phyloP scores from a whole-genome alignment of 2,797 vertebrate species.

The Hippopotamyrus pictus region DNA sequence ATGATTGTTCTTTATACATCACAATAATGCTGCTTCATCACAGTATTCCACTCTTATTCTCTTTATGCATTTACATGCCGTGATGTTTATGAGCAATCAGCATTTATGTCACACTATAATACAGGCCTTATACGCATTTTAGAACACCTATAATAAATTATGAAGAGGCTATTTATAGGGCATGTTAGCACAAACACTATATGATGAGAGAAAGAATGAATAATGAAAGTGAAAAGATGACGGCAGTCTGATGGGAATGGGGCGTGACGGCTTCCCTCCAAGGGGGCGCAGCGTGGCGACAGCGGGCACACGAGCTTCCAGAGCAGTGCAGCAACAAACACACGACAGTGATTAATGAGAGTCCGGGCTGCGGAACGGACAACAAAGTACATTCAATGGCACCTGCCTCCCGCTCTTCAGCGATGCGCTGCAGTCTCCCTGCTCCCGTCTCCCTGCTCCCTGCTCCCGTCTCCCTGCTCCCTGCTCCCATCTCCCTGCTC shows the following conservation, averaged over 20 bases:
- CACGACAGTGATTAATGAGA: background rate
- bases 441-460: too few relatives aligned
- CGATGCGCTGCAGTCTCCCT: background rate
- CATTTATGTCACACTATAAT: background rate
- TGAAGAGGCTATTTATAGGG: background rate
- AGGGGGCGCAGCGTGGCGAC: background rate
- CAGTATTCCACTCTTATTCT: background rate
- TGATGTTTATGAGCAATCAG: background rate
- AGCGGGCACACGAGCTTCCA: background rate
- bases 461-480: too few relatives aligned
- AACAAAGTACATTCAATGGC: background rate
- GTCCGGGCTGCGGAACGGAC: background rate
- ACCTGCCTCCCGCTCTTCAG: background rate
- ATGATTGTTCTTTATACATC: background rate
- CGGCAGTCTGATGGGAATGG: background rate
- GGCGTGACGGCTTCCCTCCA: background rate
- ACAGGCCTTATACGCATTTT: background rate
- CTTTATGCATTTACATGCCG: background rate
- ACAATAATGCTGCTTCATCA: background rate
- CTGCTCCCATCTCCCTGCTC: too few relatives aligned
- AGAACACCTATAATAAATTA: background rate
- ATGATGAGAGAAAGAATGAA: background rate
- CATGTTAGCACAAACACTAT: background rate
- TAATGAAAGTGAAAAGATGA: background rate
- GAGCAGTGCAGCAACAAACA: background rate